These are phyloP conservation scores for Himantopus leucocephalus DNA, from an alignment of 2,113 vertebrate species.

Conservation along the genomic window DNA sequence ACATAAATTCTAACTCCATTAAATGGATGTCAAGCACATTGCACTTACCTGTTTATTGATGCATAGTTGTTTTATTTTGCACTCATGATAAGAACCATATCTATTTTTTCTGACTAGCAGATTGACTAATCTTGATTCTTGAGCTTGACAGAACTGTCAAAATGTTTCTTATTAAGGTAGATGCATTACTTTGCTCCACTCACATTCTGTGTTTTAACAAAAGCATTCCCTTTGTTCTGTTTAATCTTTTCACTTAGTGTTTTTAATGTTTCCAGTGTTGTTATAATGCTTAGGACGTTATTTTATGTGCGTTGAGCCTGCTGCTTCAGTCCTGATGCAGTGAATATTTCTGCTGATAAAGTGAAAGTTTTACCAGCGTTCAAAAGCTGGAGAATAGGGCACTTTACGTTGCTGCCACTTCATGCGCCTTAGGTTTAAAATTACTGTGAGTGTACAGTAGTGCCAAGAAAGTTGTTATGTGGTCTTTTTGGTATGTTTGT, in stretches of 20 bases:
- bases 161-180: neutral
- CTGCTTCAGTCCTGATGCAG: neutral
- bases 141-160: neutral
- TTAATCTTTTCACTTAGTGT: neutral
- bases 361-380: neutral
- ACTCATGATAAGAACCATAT: neutral
- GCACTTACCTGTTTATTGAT: constrained; percentile 68
- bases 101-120: neutral
- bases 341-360: neutral
- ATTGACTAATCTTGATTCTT: neutral
- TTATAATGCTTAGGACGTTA: neutral
- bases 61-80: neutral
- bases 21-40: constrained; percentile 59
- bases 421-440: neutral
- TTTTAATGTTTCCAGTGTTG: neutral
- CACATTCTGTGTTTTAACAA: neutral
- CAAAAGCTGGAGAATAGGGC: neutral
- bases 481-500: neutral
- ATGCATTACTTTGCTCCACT: neutral
- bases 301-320: neutral
- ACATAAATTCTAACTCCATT: neutral
- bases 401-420: neutral
- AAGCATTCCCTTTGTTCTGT: neutral
- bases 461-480: constrained; percentile 14
- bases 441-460: neutral